These are phyloP conservation scores for Anoplopoma fimbria DNA, from an alignment of 2,113 vertebrate genomes.

Conservation along the genomic window DNA sequence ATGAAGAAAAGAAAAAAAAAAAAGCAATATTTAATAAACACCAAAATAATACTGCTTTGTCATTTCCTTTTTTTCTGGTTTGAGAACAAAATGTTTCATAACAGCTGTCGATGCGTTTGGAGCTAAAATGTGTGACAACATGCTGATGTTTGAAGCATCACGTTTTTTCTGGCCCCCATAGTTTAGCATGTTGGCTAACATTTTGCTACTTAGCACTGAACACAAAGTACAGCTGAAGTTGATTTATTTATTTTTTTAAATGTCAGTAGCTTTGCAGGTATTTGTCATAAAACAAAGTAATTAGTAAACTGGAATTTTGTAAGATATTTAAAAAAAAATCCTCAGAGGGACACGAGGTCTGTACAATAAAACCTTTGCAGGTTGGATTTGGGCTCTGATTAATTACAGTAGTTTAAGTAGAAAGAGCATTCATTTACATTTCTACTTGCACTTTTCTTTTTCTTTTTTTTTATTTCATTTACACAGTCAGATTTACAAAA, in stretches of 20 bases:
- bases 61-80: neutral
- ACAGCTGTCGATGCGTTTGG: too few species aligned
- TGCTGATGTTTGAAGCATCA: too few species aligned
- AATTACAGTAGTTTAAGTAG: too few species aligned
- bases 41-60: neutral
- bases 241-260: too few species aligned
- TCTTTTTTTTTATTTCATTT: neutral
- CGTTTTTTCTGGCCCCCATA: too few species aligned
- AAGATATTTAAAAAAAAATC: too few species aligned
- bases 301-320: neutral
- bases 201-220: neutral
- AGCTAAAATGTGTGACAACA: too few species aligned
- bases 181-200: neutral
- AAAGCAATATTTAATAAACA: neutral
- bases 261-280: neutral
- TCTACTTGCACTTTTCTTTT: neutral
- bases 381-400: too few species aligned
- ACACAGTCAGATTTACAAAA: slow-evolving; percentile 4
- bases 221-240: neutral
- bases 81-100: neutral
- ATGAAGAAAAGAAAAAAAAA: neutral
- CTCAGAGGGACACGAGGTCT: too few species aligned
- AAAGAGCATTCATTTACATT: slow-evolving; percentile 12
- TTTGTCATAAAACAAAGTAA: neutral
- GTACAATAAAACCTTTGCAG: neutral